Conservation (phyloP, 2,797 vertebrate species). For the Sebastes iracundus region DNA sequence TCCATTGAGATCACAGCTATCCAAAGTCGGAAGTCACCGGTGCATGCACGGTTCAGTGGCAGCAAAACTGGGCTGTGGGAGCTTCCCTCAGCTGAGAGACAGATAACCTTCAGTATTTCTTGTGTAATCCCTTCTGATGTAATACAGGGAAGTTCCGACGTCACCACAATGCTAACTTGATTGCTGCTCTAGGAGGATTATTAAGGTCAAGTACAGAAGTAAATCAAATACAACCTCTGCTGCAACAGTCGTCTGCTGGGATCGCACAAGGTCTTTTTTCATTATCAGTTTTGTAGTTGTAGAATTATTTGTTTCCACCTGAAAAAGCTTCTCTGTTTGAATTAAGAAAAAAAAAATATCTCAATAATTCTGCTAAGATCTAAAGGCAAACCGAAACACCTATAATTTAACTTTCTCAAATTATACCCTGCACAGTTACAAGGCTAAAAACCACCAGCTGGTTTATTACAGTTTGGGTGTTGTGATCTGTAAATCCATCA, state of each 20-base stretch:
- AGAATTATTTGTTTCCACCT: neutral
- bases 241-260: neutral
- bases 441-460: neutral
- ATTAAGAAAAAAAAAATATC: neutral
- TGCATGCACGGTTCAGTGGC: slow-evolving; percentile 9
- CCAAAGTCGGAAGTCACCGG: slow-evolving; percentile 1
- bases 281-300: neutral
- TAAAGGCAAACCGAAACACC: neutral
- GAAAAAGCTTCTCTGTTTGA: neutral
- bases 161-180: slow-evolving; percentile 66
- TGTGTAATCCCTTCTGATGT: slow-evolving; percentile 72
- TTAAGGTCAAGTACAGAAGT: slow-evolving; percentile 51
- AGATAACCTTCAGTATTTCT: slow-evolving; percentile 54
- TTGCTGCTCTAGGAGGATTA: slow-evolving; percentile 74
- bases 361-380: neutral
- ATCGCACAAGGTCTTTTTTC: neutral
- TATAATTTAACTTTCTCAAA: neutral
- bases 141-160: slow-evolving; percentile 57
- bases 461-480: slow-evolving; percentile 1
- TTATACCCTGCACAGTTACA: neutral
- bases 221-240: slow-evolving; percentile 41
- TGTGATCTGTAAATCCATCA: slow-evolving; percentile 19
- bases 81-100: slow-evolving; percentile 46
- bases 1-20: slow-evolving; percentile 40
- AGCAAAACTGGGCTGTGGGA: slow-evolving; percentile 32